Evolutionary conservation across 2,888 invertebrate genomes (phyloP).

Genomic region (Cabera pusaria): DNA sequence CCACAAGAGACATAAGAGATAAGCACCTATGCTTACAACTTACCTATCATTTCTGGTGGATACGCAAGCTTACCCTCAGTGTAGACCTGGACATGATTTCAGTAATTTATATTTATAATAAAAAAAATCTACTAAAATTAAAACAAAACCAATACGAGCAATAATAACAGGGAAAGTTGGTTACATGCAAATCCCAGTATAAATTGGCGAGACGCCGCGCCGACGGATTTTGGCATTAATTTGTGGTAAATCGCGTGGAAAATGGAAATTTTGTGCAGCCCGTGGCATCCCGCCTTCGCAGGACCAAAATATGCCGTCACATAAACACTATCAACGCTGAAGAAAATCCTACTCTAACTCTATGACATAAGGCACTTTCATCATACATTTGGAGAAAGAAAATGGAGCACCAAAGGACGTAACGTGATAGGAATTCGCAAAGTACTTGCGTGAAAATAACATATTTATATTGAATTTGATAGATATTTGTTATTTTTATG

Average conservation of each 20-base stretch:
- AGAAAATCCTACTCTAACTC: conserved; percentile 36
- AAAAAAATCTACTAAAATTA: too few relatives aligned
- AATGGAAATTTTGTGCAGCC: conserved; percentile 82
- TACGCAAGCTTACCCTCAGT: too few relatives aligned
- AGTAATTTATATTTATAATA: too few relatives aligned
- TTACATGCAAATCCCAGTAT: conserved; percentile 73
- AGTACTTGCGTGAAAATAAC: conserved; percentile 53
- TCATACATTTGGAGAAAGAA: conserved; percentile 15
- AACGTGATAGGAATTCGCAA: conserved; percentile 59
- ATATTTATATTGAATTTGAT: too few relatives aligned
- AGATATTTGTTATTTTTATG: too few relatives aligned
- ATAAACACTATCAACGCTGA: conserved; percentile 25
- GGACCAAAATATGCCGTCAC: conserved; percentile 36
- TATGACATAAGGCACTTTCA: conserved; percentile 31
- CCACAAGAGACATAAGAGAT: too few relatives aligned
- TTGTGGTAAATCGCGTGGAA: conserved; percentile 80
- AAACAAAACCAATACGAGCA: conserved; percentile 24
- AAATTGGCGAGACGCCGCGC: conserved; percentile 73
- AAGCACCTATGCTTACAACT: too few relatives aligned
- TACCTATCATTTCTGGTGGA: too few relatives aligned
- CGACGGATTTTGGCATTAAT: conserved; percentile 78
- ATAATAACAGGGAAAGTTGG: conserved; percentile 48
- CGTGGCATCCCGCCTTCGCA: conserved; percentile 50
- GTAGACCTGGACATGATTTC: too few relatives aligned
- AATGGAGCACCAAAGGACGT: conserved; percentile 44